phyloP scores from a whole-genome alignment of 2,797 vertebrate genomes.

The Gouania willdenowi region DNA sequence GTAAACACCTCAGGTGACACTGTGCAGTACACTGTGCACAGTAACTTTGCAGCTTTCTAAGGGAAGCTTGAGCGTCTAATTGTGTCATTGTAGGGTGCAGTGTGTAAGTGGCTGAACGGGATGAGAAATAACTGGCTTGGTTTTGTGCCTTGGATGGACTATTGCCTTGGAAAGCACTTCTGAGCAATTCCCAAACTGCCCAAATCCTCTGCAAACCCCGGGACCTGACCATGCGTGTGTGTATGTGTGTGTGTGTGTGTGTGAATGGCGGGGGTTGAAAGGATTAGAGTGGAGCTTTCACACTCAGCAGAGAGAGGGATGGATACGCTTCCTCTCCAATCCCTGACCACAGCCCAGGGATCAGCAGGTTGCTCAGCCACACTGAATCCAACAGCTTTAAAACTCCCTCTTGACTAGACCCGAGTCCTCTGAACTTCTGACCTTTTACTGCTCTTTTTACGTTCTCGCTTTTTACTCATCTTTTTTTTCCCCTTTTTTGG shows the following conservation, averaged over 20 bases:
- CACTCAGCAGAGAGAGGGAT: conserved; percentile 63
- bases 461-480: conserved; percentile 24
- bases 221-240: conserved; percentile 34
- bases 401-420: conserved; percentile 38
- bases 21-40: not conserved
- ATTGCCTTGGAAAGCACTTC: conserved; percentile 67
- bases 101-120: conserved; percentile 38
- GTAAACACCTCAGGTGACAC: conserved; percentile 8
- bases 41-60: conserved; percentile 11
- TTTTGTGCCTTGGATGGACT: conserved; percentile 46
- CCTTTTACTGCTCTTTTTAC: conserved; percentile 41
- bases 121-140: conserved; percentile 31
- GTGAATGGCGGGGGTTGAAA: conserved; percentile 42
- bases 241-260: not conserved
- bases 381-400: conserved; percentile 61
- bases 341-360: conserved; percentile 56
- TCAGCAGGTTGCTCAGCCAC: conserved; percentile 57
- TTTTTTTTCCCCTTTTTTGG: conserved; percentile 31
- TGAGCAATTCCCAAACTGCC: conserved; percentile 68
- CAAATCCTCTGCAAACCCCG: conserved; percentile 64
- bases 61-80: conserved; percentile 5
- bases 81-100: conserved; percentile 25
- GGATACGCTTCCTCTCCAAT: conserved; percentile 60
- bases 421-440: conserved; percentile 47
- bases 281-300: conserved; percentile 70